Base-by-base conservation (phyloP, 1,140 invertebrate species). In the Eubasilissa regina region DNA sequence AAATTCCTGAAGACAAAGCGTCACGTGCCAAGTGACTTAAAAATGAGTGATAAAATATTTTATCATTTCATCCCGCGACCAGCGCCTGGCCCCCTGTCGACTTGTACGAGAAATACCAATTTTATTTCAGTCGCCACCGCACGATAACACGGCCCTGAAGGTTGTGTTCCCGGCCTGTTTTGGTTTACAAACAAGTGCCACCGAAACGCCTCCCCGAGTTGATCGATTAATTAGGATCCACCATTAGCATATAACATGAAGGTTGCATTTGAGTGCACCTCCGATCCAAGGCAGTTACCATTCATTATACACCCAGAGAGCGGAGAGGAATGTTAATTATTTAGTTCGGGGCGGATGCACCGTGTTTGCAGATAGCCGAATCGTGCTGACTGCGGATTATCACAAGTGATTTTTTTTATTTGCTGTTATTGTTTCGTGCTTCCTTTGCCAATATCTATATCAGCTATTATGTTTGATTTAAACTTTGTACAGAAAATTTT, bases 231-330 rank as follows among this genome's bases (percentile, higher is more conserved):
- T 81, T 81, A 81, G 76, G 55, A 72, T 62, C 15, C 19, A 53
- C 51, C 47, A 82, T 82, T 82, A 79, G 60, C 80, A 82, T 82
- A 79, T 56, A 45, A 82, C 80, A 82, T 60, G 80, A 68, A 79
- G 64, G 77, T 64, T 75, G 77, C 80, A 79, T 82, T 82, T 77
- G 80, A 70, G 43, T 45, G 66, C 13, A 21, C 43, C 8, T 43
- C 21, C n/a, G 66, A 45, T n/a, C 15, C 45, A 21, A n/a, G n/a
- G 15, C 43, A 43, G 66, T 48, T 70, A 15, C 25, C 66, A 25
- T 48, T 70, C 66, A 64, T 70, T 70, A 70, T 70, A 15, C 66
- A 17, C 66, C 10, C 45, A 10, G 66, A 70, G 45, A n/a, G 15
- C 43, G 47, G 66, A 60, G 66, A 25, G 45, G 66, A 70, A 70